Conservation (phyloP, 2,888 invertebrate species). For the Melinaea menophilus region DNA sequence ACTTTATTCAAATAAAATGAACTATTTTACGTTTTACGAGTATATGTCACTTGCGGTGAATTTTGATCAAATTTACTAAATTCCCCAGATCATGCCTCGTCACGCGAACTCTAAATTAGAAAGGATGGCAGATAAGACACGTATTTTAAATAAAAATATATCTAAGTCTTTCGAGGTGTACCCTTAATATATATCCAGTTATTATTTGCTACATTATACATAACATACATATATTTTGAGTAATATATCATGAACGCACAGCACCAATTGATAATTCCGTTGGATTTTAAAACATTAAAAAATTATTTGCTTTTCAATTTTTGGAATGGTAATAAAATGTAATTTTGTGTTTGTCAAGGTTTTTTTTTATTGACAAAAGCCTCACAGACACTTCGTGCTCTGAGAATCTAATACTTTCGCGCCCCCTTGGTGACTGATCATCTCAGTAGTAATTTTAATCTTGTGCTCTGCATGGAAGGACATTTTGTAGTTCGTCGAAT, state of each 20-base stretch:
- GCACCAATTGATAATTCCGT: no score
- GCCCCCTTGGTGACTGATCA: no score
- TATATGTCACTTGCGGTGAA: slow-evolving; percentile 17
- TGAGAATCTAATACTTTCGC: no score
- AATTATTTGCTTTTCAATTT: no score
- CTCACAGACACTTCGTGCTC: no score
- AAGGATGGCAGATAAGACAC: slow-evolving; percentile 28
- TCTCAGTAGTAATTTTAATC: no score
- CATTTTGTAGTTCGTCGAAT: no score
- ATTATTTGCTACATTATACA: slow-evolving; percentile 1
- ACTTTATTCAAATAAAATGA: not conserved
- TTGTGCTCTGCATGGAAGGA: no score
- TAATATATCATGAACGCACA: not conserved
- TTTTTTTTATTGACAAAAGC: no score
- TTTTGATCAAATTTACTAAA: slow-evolving; percentile 24
- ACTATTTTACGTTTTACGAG: not conserved
- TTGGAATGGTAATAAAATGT: no score
- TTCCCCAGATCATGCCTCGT: slow-evolving; percentile 17
- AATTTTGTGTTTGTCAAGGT: no score
- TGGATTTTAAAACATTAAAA: no score
- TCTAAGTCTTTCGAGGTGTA: slow-evolving; percentile 16
- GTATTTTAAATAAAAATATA: slow-evolving; percentile 26
- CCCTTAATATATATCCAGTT: not conserved
- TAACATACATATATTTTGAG: not conserved
- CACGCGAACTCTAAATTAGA: slow-evolving; percentile 23